Evolutionary conservation across 2,888 invertebrate species (phyloP).

Genomic region (Neoitamus cyanurus): DNA sequence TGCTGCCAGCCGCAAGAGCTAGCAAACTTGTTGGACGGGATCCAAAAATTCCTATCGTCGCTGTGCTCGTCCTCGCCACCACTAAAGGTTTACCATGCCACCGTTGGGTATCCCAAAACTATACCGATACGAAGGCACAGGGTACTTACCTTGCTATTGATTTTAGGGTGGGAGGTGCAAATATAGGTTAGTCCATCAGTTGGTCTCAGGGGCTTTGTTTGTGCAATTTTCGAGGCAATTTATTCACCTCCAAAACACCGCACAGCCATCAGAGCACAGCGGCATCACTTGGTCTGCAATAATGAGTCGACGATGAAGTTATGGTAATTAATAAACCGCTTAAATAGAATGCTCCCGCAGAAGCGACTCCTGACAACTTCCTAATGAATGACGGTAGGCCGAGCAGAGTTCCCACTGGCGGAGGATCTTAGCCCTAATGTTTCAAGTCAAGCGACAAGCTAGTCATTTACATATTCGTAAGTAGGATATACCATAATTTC

Average conservation of each 20-base stretch:
- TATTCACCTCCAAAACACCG: not conserved
- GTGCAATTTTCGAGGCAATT: not conserved
- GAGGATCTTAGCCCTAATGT: not conserved
- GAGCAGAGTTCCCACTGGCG: not conserved
- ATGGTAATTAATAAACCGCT: not conserved
- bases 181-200: not conserved
- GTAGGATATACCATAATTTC: not conserved
- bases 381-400: not conserved
- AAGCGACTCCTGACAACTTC: not conserved
- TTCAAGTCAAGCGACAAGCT: not conserved
- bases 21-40: not conserved
- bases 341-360: not conserved
- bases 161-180: not conserved
- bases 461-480: not conserved
- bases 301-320: not conserved
- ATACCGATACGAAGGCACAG: not conserved
- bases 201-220: not conserved
- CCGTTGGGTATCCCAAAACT: not conserved
- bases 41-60: constrained; percentile 6
- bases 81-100: not conserved
- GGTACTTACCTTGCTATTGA: not conserved
- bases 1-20: not conserved
- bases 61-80: not conserved
- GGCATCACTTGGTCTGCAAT: not conserved
- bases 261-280: not conserved